Evolutionary conservation across 2,888 invertebrate species (phyloP).

Genomic region (Ennomos quercinarius): DNA sequence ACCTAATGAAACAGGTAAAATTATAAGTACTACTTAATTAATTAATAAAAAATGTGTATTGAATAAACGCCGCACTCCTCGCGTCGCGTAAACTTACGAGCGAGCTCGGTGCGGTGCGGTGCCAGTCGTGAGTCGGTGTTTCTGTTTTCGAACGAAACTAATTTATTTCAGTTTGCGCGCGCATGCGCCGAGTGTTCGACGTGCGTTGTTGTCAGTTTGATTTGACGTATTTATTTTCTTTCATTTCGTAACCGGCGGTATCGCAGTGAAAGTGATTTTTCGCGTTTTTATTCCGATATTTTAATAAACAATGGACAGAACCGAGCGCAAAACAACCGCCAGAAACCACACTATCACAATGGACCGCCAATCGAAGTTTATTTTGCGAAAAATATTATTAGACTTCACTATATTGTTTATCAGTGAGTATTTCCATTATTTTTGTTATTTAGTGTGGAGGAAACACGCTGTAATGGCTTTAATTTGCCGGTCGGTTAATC

Average conservation of each 20-base stretch:
- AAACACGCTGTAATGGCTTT: neutral
- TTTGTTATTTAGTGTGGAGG: slow-evolving; percentile 5
- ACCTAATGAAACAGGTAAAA: too few species aligned
- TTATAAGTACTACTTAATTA: too few species aligned
- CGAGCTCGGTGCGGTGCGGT: too few species aligned
- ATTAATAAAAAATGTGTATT: too few species aligned
- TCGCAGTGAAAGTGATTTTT: slow-evolving; percentile 53
- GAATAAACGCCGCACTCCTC: too few species aligned
- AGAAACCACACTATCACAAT: slow-evolving; percentile 74
- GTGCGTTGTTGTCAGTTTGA: slow-evolving; percentile 53
- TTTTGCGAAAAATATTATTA: slow-evolving; percentile 87
- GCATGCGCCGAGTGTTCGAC: slow-evolving; percentile 74
- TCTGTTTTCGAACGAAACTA: slow-evolving; percentile 25
- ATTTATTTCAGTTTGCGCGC: slow-evolving; percentile 76
- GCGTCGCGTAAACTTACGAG: too few species aligned
- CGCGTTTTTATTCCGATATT: slow-evolving; percentile 40
- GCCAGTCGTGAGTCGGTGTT: too few species aligned
- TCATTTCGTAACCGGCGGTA: slow-evolving; percentile 66
- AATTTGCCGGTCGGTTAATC: neutral
- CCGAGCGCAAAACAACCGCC: slow-evolving; percentile 71
- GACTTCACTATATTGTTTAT: slow-evolving; percentile 88
- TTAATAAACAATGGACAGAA: slow-evolving; percentile 71
- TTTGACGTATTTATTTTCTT: slow-evolving; percentile 63
- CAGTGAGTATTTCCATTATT: slow-evolving; percentile 83
- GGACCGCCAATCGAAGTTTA: slow-evolving; percentile 84